Base-by-base conservation (phyloP, 2,888 invertebrate genomes). In the Steromphala cineraria region DNA sequence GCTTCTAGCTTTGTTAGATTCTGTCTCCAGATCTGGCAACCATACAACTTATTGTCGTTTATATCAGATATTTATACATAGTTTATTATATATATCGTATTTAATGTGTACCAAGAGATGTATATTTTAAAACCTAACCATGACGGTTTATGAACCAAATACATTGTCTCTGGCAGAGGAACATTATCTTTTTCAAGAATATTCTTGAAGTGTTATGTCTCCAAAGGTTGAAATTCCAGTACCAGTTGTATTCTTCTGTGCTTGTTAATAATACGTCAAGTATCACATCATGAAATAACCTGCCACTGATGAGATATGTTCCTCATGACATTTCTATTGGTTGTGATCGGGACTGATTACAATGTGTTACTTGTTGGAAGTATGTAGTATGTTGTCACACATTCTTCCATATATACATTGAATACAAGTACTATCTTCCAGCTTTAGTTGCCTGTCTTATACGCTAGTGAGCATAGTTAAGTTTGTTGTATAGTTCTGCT, bases 91-190 rank as follows among this genome's bases (percentile, higher is more conserved):
- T 71, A 40, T 71, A 46, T 46, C 46, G 13, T 71, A 71, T 71
- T 71, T 71, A 71, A 71, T 71, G 71, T 71, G 71, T 71, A 71
- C 19, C 71, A 71, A 36, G 36, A 19, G 28, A 17, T 19, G 19
- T 36, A 71, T 71, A 36, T 36, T 71, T 17, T 71, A 36, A n/a
- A 40, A 36, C 19, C 40, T 19, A 31, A 19, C 71, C 71, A 71
- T 71, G 71, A 71, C 71, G 40, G 31, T 71, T 71, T 71, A 31
- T n/a, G 40, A 19, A 71, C 71, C 15, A 71, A n/a, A 62, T 62
- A 24, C 28, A 13, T 15, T 62, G 24, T 62, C 28, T 24, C 62
- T 62, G 21, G 17, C 62, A 8, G 21, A 62, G 62, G 17, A 62
- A 7, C 62, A 24, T 5, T 10, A 46, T 46, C 46, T 46, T 46